phyloP scores from a whole-genome alignment of 2,797 vertebrate genomes.

The Protosalanx chinensis region DNA sequence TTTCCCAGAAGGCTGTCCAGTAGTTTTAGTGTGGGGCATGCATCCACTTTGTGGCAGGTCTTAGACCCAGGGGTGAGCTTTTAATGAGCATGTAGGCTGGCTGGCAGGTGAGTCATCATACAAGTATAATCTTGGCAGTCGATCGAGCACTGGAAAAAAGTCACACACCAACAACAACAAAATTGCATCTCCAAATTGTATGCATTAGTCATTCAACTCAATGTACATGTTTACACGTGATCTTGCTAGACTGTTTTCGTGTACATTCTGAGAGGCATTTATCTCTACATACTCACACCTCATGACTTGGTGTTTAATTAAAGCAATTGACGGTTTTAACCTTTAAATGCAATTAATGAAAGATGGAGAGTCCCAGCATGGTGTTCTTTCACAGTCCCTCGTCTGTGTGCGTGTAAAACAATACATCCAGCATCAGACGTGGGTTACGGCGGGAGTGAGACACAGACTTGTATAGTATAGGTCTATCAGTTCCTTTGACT shows the following conservation, averaged over 20 bases:
- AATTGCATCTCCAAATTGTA: neutral
- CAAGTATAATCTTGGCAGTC: neutral
- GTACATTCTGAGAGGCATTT: neutral
- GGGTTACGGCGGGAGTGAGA: neutral
- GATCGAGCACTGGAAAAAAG: neutral
- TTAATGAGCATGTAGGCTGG: neutral
- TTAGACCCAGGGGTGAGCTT: neutral
- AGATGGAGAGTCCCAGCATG: neutral
- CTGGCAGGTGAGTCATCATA: neutral
- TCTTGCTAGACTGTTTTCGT: neutral
- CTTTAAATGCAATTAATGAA: slow-evolving; percentile 23
- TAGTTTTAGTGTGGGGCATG: neutral
- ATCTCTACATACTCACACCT: slow-evolving; percentile 16
- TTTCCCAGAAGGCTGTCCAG: neutral
- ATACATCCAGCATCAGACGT: slow-evolving; percentile 1
- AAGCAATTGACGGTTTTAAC: slow-evolving; percentile 7
- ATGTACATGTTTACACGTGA: neutral
- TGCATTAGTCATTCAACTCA: neutral
- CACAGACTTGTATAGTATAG: neutral
- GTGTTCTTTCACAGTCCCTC: neutral
- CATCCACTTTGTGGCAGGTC: neutral
- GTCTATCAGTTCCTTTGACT: slow-evolving; percentile 18
- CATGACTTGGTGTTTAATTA: slow-evolving; percentile 11
- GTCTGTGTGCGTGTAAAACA: neutral
- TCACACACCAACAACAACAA: neutral